A percentile compares a stretch with the other conserved stretches of the same genome.
Conservation (phyloP, 2,113 vertebrate species). For the Dendropsophus ebraccatus region DNA sequence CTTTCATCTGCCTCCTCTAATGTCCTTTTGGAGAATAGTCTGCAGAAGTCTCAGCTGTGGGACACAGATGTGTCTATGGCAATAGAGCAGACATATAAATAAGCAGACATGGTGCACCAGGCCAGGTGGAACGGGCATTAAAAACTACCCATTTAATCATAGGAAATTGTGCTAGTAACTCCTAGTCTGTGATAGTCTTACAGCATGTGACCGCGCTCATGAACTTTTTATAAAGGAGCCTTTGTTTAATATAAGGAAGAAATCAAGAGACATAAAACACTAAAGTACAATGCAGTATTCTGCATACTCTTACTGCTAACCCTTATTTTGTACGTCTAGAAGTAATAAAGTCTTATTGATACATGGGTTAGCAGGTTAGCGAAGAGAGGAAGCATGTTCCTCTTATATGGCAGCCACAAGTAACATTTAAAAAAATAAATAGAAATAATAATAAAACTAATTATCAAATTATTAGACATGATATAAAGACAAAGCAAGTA, state of each 20-base stretch:
- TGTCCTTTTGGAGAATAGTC: slow-evolving; percentile 9
- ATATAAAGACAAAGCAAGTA: no score
- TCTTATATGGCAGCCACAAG: no score
- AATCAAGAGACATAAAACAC: background rate
- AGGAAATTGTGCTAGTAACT: slow-evolving; percentile 1
- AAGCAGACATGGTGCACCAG: background rate
- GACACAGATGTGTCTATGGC: slow-evolving; percentile 39
- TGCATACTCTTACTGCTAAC: background rate
- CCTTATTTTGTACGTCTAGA: no score
- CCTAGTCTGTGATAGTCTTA: background rate
- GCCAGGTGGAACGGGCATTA: background rate
- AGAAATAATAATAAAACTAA: no score
- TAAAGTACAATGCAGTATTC: background rate
- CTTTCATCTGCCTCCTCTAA: slow-evolving; percentile 32
- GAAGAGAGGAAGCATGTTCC: no score
- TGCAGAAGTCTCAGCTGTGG: slow-evolving; percentile 7
- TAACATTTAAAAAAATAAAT: no score
- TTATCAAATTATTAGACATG: no score
- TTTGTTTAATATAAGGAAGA: background rate
- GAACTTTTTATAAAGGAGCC: background rate
- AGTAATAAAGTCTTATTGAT: no score
- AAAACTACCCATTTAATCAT: background rate
- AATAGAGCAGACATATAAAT: slow-evolving; percentile 8
- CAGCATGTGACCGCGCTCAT: background rate
- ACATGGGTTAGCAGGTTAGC: no score